These are phyloP conservation scores for Poecilia picta DNA, from an alignment of 2,797 vertebrate species.

Conservation along the genomic window DNA sequence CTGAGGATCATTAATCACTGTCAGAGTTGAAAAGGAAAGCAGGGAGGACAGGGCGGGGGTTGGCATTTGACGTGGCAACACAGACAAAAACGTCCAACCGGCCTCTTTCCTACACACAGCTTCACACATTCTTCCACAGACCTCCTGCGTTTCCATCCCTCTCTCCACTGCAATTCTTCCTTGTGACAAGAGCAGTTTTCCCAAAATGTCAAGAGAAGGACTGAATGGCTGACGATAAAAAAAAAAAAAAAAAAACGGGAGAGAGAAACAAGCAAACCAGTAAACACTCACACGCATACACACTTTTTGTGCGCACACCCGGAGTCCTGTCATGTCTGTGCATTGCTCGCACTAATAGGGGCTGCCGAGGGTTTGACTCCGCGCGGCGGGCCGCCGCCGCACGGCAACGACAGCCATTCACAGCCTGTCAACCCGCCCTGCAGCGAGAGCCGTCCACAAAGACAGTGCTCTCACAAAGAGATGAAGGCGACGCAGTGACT, in stretches of 20 bases:
- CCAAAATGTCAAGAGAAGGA: slow-evolving; percentile 25
- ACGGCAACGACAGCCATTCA: slow-evolving; percentile 78
- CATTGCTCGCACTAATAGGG: slow-evolving; percentile 79
- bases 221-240: slow-evolving; percentile 31
- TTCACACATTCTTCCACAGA: slow-evolving; percentile 49
- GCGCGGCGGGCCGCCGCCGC: slow-evolving; percentile 68
- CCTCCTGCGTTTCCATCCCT: slow-evolving; percentile 35
- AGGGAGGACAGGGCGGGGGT: slow-evolving; percentile 41
- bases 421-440: slow-evolving; percentile 71
- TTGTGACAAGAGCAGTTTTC: slow-evolving; percentile 24
- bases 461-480: slow-evolving; percentile 66
- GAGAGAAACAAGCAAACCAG: slow-evolving; percentile 25
- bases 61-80: slow-evolving; percentile 51
- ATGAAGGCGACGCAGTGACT: slow-evolving; percentile 69
- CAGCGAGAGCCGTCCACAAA: slow-evolving; percentile 68
- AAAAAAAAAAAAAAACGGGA: no score
- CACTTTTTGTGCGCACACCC: neutral
- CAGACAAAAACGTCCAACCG: slow-evolving; percentile 20
- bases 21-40: slow-evolving; percentile 71
- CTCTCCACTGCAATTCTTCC: slow-evolving; percentile 43
- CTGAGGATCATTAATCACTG: slow-evolving; percentile 84
- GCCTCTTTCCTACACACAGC: slow-evolving; percentile 22
- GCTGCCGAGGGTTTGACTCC: slow-evolving; percentile 74
- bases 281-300: slow-evolving; percentile 21
- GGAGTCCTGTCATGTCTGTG: slow-evolving; percentile 56